Conservation (phyloP, 2,113 vertebrate genomes). For the Salvelinus fontinalis region DNA sequence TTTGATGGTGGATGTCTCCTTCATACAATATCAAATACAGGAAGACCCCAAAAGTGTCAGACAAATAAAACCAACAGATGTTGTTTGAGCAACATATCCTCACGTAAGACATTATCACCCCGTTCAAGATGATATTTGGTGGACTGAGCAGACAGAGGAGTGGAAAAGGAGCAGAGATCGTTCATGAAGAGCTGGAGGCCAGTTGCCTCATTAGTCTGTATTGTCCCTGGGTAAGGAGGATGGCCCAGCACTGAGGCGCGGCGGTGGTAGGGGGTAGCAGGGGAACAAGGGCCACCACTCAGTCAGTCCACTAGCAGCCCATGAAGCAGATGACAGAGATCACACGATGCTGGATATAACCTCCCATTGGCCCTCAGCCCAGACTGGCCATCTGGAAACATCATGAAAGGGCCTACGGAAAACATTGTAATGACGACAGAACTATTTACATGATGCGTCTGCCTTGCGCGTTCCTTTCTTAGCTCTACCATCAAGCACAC, state of each 20-base stretch:
- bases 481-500: constrained; percentile 17
- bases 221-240: background rate
- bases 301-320: background rate
- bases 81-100: background rate
- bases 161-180: background rate
- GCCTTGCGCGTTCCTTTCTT: constrained; percentile 6
- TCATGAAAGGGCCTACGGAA: background rate
- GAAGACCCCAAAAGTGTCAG: background rate
- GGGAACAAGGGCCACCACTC: background rate
- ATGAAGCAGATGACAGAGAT: background rate
- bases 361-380: background rate
- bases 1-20: background rate
- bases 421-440: constrained; percentile 11
- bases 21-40: background rate
- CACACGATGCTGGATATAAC: background rate
- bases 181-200: background rate
- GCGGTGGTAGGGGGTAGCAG: background rate
- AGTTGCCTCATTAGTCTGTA: background rate
- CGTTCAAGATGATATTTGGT: constrained; percentile 14
- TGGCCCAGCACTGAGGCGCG: background rate
- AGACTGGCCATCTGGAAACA: constrained; percentile 31
- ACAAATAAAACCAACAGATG: background rate
- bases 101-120: background rate
- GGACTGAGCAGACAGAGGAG: background rate
- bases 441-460: constrained; percentile 31